These are phyloP conservation scores for Saccopteryx bilineata DNA, from an alignment of 2,113 vertebrate species.

Conservation along the genomic window DNA sequence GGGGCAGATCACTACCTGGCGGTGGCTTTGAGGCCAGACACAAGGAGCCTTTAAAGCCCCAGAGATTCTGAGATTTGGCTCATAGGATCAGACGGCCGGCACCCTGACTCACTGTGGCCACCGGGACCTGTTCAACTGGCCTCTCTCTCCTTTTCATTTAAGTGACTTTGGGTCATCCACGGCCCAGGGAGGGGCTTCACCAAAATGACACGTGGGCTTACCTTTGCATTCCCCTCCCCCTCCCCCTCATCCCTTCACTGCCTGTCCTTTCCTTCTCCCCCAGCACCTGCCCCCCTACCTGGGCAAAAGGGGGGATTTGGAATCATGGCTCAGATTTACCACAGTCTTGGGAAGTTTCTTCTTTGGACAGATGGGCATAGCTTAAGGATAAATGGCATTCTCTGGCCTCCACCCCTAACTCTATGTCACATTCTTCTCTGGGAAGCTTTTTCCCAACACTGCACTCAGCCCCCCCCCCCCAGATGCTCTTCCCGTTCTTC, in stretches of 20 bases:
- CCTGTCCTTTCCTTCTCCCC: too few relatives aligned
- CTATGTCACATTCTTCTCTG: background rate
- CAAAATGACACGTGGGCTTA: slow-evolving; percentile 5
- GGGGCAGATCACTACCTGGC: slow-evolving; percentile 65
- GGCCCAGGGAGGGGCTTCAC: slow-evolving; percentile 54
- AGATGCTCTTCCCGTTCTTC: background rate
- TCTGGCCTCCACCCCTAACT: background rate
- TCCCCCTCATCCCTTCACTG: too few relatives aligned
- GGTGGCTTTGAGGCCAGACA: slow-evolving; percentile 78
- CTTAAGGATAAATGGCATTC: background rate
- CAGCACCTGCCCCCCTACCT: background rate
- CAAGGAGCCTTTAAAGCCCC: slow-evolving; percentile 69
- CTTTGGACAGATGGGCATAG: background rate
- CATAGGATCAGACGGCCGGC: slow-evolving; percentile 65
- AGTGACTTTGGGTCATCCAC: slow-evolving; percentile 75
- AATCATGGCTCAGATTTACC: background rate
- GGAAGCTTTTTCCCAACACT: background rate
- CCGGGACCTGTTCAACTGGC: slow-evolving; percentile 72
- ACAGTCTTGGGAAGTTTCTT: background rate
- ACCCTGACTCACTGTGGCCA: slow-evolving; percentile 79
- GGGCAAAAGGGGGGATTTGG: background rate
- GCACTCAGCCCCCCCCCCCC: background rate
- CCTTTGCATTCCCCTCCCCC: too few relatives aligned
- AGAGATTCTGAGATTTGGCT: slow-evolving; percentile 76
- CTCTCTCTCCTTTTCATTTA: slow-evolving; percentile 50